These are phyloP conservation scores for Myrmophylax atrothorax DNA, from an alignment of 2,113 vertebrate genomes.

Conservation along the genomic window DNA sequence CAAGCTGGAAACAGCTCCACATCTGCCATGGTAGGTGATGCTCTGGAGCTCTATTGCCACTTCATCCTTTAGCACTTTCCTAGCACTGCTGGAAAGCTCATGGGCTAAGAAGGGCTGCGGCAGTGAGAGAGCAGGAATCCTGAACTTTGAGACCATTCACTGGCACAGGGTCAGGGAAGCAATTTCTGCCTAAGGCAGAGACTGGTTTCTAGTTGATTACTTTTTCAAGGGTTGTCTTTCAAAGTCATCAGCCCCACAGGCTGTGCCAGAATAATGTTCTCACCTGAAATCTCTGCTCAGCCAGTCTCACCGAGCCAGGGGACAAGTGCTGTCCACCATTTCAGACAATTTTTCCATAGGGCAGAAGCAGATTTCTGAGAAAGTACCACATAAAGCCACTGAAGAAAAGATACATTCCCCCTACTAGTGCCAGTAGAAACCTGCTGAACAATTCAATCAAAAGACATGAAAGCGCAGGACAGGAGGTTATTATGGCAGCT, in stretches of 20 bases:
- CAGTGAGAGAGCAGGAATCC: background rate
- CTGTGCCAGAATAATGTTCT: background rate
- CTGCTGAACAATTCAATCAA: background rate
- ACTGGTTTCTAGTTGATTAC: background rate
- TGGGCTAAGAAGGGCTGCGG: background rate
- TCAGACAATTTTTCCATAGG: background rate
- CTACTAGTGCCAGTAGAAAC: background rate
- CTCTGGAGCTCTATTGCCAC: background rate
- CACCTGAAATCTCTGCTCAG: background rate
- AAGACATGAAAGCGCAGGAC: background rate
- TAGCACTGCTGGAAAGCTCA: background rate
- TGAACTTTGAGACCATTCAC: background rate
- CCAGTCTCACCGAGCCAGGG: background rate
- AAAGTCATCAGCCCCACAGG: background rate
- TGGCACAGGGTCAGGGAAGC: background rate
- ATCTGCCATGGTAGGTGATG: background rate
- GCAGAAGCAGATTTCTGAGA: background rate
- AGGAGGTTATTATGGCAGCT: background rate
- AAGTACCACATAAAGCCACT: background rate
- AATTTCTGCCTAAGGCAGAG: constrained; percentile 6
- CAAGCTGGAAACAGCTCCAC: background rate
- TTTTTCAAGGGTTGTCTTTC: background rate
- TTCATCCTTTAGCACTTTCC: background rate
- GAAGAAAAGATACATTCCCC: background rate
- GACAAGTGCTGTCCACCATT: background rate